Conservation (phyloP, 1,140 invertebrate genomes). For the Melanaphis sacchari region DNA sequence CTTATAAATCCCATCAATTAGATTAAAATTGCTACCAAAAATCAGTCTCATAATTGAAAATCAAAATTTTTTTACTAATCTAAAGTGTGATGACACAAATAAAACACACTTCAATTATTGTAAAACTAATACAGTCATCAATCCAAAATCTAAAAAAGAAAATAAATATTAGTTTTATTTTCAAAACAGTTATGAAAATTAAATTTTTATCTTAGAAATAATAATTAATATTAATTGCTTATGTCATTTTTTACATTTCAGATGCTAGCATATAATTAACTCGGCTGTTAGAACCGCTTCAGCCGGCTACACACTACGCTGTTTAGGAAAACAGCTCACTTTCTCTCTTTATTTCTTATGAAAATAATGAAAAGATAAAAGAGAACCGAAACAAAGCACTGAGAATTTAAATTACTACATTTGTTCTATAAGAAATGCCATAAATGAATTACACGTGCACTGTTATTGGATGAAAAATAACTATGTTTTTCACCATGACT, state of each 20-base stretch:
- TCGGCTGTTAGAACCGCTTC: conserved; percentile 35
- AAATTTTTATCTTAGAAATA: neutral
- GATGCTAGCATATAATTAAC: conserved; percentile 52
- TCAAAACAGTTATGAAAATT: neutral
- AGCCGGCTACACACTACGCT: conserved; percentile 12
- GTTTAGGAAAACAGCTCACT: conserved; percentile 43
- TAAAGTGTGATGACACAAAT: neutral
- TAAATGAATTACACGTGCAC: conserved; percentile 23
- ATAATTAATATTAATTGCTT: neutral
- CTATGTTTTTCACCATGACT: neutral
- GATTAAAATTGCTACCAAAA: neutral
- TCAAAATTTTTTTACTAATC: neutral
- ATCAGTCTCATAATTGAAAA: neutral
- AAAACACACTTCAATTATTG: no score
- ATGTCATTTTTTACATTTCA: neutral
- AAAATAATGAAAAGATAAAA: conserved; percentile 24
- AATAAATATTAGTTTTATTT: neutral
- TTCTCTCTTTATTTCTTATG: neutral
- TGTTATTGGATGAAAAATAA: conserved; percentile 10
- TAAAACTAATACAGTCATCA: no score
- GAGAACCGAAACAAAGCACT: conserved; percentile 45
- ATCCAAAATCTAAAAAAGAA: neutral
- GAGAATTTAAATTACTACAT: conserved; percentile 24
- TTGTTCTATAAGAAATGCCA: conserved; percentile 25
- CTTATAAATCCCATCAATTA: neutral